Base-by-base conservation (phyloP, 2,797 vertebrate genomes). In the Myotis myotis region DNA sequence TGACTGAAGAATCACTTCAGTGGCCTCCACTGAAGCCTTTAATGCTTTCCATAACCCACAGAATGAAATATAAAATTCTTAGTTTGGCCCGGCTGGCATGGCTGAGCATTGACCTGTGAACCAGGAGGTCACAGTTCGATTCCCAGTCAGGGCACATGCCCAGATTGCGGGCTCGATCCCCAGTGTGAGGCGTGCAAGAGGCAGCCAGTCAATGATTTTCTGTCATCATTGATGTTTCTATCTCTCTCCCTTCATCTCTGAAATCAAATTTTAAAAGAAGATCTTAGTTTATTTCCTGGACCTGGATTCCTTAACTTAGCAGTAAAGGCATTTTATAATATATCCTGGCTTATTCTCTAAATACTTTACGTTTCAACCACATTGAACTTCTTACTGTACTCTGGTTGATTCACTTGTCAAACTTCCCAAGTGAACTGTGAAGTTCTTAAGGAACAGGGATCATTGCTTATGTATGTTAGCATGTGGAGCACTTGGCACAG, bases 201-300 rank as follows among this genome's bases (percentile, higher is more conserved):
- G 28, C 13, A 62, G 60, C 60, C 60, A 62, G 6, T 30, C 60
- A 30, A 16, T 30, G 25, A 30, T 62, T 62, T 28, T 62, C 28
- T 62, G 60, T 62, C 25, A 62, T 62, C 60, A 62, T 62, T 62
- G 28, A 62, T 62, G 60, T 62, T 62, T 62, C 60, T 62, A 13
- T 62, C 11, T 62, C 60, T 62, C 60, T 62, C 60, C 13, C 60
- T 30, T 30, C 60, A 62, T 62, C 60, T 62, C 60, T 62, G 12
- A 62, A 62, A 30, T 62, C 60, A 62, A 62, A 30, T 57, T 23
- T 57, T 23, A 10, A 60, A 60, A 28, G 88, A 89, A 22, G 20
- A 64, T 23, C 41, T 93, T 84, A 75, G 36, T 91, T 94, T 44
- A 55, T 89, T 94, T 90, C 55, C 74, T 89, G 30, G 10, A 82